phyloP scores from a whole-genome alignment of 2,113 vertebrate species.

The Rhineura floridana region DNA sequence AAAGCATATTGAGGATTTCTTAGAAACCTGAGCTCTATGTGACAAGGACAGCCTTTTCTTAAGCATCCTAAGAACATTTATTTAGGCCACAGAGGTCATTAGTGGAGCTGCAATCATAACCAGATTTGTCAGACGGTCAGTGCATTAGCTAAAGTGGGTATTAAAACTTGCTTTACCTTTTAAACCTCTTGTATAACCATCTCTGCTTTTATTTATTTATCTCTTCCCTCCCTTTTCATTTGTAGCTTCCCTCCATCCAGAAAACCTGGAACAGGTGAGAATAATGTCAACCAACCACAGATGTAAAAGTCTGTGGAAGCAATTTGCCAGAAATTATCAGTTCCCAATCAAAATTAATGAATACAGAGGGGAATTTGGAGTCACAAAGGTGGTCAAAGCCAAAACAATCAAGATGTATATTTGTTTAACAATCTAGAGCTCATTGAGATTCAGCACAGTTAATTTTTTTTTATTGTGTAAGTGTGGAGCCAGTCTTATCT shows the following conservation, averaged over 20 bases:
- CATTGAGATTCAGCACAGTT: not conserved
- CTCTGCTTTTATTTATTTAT: not conserved
- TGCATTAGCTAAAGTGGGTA: constrained; percentile 24
- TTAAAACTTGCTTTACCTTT: constrained; percentile 9
- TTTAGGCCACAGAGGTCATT: not conserved
- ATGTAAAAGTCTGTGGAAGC: not conserved
- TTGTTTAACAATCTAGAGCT: not conserved
- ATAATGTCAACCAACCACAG: not conserved
- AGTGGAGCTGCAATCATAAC: not conserved
- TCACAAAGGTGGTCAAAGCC: not conserved
- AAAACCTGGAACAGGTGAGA: not conserved
- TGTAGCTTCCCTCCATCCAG: not conserved
- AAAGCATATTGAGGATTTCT: not conserved
- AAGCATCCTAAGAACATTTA: not conserved
- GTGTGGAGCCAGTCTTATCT: not conserved
- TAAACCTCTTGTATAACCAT: constrained; percentile 20
- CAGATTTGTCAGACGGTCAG: constrained; percentile 1
- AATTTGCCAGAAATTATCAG: not conserved
- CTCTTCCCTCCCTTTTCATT: not conserved
- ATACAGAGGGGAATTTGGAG: not conserved
- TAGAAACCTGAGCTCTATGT: not conserved
- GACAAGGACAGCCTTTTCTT: not conserved
- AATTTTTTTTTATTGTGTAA: not conserved
- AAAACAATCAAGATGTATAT: not conserved
- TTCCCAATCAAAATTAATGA: not conserved